Conservation (phyloP, 2,888 invertebrate species). For the Cryptops parisi region DNA sequence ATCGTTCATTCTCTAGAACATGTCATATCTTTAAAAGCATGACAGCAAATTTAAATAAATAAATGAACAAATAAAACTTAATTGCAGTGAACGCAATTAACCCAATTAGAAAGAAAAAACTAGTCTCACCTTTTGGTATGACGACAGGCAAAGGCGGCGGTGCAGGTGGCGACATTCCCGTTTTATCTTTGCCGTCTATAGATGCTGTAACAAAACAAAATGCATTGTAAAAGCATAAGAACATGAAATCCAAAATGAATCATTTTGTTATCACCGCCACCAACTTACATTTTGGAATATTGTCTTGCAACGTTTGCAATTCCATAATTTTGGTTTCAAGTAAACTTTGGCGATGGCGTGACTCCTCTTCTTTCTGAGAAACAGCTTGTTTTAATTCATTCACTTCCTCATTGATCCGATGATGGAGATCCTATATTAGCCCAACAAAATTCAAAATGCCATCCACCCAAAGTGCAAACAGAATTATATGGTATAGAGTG, state of each 20-base stretch:
- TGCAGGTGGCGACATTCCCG: slow-evolving; percentile 16
- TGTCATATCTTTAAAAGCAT: no score
- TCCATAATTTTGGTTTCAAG: slow-evolving; percentile 82
- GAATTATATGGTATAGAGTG: no score
- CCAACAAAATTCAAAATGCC: neutral
- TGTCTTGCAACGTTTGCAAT: slow-evolving; percentile 45
- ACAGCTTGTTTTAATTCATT: slow-evolving; percentile 60
- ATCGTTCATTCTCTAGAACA: no score
- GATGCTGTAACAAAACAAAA: neutral
- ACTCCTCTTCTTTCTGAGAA: slow-evolving; percentile 65
- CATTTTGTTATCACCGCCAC: neutral
- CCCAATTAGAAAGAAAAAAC: no score
- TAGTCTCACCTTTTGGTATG: neutral
- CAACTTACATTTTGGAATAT: slow-evolving; percentile 20
- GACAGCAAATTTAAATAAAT: no score
- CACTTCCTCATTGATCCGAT: slow-evolving; percentile 66
- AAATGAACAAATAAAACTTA: no score
- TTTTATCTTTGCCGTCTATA: neutral
- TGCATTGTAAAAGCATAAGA: neutral
- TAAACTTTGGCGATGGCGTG: slow-evolving; percentile 71
- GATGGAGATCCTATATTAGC: slow-evolving; percentile 45
- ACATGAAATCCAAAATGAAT: neutral
- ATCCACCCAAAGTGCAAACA: neutral
- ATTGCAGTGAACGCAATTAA: no score
- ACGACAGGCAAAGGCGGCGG: neutral